Percentiles rank a stretch among this genome's conserved stretches.
Conservation (phyloP, 2,113 vertebrate genomes). For the Girardinichthys multiradiatus region DNA sequence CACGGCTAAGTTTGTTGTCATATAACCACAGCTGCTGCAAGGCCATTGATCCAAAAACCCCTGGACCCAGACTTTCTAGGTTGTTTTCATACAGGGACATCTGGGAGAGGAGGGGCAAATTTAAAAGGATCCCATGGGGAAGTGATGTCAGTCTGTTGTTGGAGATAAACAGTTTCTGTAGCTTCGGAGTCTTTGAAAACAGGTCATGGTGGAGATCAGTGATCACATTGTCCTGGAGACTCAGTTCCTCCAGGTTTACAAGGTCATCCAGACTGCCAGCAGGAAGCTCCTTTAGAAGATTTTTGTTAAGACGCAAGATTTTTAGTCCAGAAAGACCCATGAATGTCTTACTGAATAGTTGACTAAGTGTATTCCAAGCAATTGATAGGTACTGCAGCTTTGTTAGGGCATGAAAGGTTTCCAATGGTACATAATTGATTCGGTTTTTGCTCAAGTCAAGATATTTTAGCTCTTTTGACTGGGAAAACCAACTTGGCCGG, state of each 20-base stretch:
- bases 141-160: constrained; percentile 84
- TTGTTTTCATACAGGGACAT: constrained; percentile 88
- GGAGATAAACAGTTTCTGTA: constrained; percentile 89
- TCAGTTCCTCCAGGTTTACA: constrained; percentile 84
- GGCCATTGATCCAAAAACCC: constrained; percentile 85
- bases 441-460: constrained; percentile 74
- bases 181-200: constrained; percentile 83
- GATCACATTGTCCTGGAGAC: constrained; percentile 88
- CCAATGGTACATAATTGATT: constrained; percentile 58
- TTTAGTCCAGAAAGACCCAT: constrained; percentile 81
- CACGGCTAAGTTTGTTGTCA: constrained; percentile 84
- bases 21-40: constrained; percentile 89
- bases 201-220: constrained; percentile 77
- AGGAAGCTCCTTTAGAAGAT: constrained; percentile 82
- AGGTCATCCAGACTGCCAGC: constrained; percentile 79
- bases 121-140: constrained; percentile 84
- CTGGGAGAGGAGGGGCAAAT: constrained; percentile 80
- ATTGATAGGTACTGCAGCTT: constrained; percentile 81
- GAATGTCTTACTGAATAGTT: constrained; percentile 77
- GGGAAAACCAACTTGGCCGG: constrained; percentile 63
- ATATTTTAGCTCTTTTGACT: constrained; percentile 31
- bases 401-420: constrained; percentile 59
- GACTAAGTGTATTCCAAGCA: constrained; percentile 83
- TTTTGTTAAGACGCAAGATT: constrained; percentile 85
- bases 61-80: constrained; percentile 78